Evolutionary conservation across 1,140 invertebrate genomes (phyloP).

Genomic region (Diabrotica undecimpunctata): DNA sequence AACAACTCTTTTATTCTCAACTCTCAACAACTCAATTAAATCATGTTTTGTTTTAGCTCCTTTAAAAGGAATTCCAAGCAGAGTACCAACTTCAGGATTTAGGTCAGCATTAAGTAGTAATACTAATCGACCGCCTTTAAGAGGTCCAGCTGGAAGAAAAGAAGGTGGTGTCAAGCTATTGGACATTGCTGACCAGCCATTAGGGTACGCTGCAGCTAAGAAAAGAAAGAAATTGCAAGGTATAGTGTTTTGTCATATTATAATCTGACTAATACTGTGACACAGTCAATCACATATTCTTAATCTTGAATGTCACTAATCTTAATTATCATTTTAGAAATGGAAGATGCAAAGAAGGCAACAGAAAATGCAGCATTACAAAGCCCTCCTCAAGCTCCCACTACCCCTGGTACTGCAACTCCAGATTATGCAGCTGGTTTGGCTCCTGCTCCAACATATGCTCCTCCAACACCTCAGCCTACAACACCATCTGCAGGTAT

Average conservation of each 20-base stretch:
- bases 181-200: slow-evolving; percentile 89
- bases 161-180: slow-evolving; percentile 90
- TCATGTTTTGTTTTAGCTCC: slow-evolving; percentile 61
- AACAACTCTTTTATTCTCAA: too few relatives aligned
- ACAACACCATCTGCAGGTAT: slow-evolving; percentile 36
- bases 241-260: slow-evolving; percentile 29
- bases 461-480: slow-evolving; percentile 43
- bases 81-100: slow-evolving; percentile 66
- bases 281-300: background rate
- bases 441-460: slow-evolving; percentile 51
- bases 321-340: slow-evolving; percentile 52
- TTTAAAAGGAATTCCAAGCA: slow-evolving; percentile 83
- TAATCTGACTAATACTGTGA: background rate
- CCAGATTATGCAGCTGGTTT: slow-evolving; percentile 51
- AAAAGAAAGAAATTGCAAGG: slow-evolving; percentile 58
- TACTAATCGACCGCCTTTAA: slow-evolving; percentile 48
- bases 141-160: slow-evolving; percentile 62
- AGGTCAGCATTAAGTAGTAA: slow-evolving; percentile 56
- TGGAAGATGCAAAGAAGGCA: slow-evolving; percentile 75
- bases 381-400: slow-evolving; percentile 46
- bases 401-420: slow-evolving; percentile 47
- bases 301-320: too few relatives aligned
- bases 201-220: slow-evolving; percentile 60
- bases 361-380: slow-evolving; percentile 55
- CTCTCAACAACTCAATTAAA: background rate